Evolutionary conservation across 1,140 invertebrate species (phyloP).

Genomic region (Zaprionus africanus): DNA sequence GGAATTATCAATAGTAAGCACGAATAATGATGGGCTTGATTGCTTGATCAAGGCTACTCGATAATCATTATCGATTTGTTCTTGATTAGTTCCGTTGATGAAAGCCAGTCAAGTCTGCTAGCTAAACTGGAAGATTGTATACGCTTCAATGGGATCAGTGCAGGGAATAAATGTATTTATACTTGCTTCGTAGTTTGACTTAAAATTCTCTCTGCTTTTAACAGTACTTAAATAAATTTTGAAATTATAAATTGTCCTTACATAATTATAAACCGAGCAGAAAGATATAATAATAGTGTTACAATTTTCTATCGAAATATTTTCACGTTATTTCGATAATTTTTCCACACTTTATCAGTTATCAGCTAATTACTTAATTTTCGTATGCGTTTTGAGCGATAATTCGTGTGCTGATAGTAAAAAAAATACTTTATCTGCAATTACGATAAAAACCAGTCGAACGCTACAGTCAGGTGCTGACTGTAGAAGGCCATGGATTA

Average conservation of each 20-base stretch:
- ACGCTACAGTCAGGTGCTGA: too few relatives aligned
- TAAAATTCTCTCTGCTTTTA: too few relatives aligned
- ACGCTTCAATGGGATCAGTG: not conserved
- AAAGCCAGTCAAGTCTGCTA: not conserved
- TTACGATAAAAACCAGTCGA: slow-evolving; percentile 55
- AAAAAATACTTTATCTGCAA: slow-evolving; percentile 27
- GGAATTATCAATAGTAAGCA: slow-evolving; percentile 20
- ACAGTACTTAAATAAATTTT: too few relatives aligned
- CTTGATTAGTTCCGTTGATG: slow-evolving; percentile 6
- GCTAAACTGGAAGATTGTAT: not conserved
- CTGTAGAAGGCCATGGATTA: too few relatives aligned
- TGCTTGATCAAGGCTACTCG: slow-evolving; percentile 11
- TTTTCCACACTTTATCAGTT: slow-evolving; percentile 30
- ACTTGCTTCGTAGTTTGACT: too few relatives aligned
- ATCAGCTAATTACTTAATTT: slow-evolving; percentile 61
- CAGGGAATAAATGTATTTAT: too few relatives aligned
- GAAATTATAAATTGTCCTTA: not conserved
- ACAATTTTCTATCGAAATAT: not conserved
- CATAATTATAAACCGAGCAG: not conserved
- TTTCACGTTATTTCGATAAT: not conserved
- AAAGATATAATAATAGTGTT: not conserved
- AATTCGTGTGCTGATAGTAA: slow-evolving; percentile 39
- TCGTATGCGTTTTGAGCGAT: slow-evolving; percentile 39
- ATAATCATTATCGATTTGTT: slow-evolving; percentile 23
- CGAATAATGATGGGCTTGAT: not conserved